These are phyloP conservation scores for Rutpela maculata DNA, from an alignment of 2,888 invertebrate genomes.

Conservation along the genomic window DNA sequence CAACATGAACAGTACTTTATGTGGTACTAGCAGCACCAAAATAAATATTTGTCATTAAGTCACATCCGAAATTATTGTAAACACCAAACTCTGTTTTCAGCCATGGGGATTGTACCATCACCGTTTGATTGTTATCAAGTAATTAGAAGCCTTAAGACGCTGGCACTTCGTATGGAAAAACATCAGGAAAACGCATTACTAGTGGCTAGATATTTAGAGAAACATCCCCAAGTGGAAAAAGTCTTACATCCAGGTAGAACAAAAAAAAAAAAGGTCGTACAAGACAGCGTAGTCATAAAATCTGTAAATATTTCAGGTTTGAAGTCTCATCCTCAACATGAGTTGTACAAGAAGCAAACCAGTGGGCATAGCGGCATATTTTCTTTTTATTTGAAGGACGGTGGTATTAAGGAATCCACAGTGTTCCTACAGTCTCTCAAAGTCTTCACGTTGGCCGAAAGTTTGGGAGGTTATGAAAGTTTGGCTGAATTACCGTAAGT, in stretches of 20 bases:
- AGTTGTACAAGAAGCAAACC: conserved; percentile 86
- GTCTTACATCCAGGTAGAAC: conserved; percentile 86
- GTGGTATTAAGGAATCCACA: conserved; percentile 82
- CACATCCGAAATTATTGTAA: neutral
- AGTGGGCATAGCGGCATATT: conserved; percentile 95
- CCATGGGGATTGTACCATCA: conserved; percentile 94
- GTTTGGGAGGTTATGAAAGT: conserved; percentile 96
- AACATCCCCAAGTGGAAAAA: conserved; percentile 85
- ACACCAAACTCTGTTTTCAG: conserved; percentile 73
- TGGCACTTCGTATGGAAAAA: conserved; percentile 92
- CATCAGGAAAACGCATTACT: conserved; percentile 87
- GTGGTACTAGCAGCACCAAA: no score
- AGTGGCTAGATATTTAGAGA: conserved; percentile 88
- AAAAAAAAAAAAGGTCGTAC: neutral
- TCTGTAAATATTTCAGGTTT: conserved; percentile 75
- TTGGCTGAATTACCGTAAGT: conserved; percentile 95
- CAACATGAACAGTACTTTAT: no score
- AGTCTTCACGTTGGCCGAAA: conserved; percentile 92
- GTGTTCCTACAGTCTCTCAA: conserved; percentile 86
- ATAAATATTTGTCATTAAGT: no score
- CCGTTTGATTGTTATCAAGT: conserved; percentile 97
- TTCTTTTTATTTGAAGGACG: conserved; percentile 87
- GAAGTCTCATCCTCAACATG: conserved; percentile 90
- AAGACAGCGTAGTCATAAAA: neutral
- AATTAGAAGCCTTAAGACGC: conserved; percentile 94